These are phyloP conservation scores for Cyrtorhinus lividipennis DNA, from an alignment of 1,140 invertebrate species.

Conservation along the genomic window DNA sequence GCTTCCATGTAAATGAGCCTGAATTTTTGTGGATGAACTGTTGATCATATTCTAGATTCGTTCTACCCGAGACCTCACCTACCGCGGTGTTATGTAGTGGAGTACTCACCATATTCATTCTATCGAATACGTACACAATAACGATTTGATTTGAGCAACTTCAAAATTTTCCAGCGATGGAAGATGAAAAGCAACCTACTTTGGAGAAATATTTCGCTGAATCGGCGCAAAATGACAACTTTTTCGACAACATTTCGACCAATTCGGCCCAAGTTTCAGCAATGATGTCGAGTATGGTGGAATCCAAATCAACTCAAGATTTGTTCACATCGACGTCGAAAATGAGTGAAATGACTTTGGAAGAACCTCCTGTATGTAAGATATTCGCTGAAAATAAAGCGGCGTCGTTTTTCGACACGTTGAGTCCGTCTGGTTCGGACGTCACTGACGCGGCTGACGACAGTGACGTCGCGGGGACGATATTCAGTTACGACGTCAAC, in stretches of 20 bases:
- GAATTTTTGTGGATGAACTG: too few relatives aligned
- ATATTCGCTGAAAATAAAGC: conserved; percentile 7
- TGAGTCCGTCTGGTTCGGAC: conserved; percentile 5
- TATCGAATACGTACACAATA: too few relatives aligned
- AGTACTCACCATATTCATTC: too few relatives aligned
- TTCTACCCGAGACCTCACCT: too few relatives aligned
- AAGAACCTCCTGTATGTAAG: conserved; percentile 18
- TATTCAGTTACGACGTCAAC: neutral
- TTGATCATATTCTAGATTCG: too few relatives aligned
- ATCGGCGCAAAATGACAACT: conserved; percentile 3
- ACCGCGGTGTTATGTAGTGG: too few relatives aligned
- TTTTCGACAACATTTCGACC: conserved; percentile 17
- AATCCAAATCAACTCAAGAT: conserved; percentile 5
- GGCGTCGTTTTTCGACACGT: conserved; percentile 16
- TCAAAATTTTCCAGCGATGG: neutral
- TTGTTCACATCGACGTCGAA: neutral
- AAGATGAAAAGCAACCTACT: neutral
- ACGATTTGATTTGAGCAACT: too few relatives aligned
- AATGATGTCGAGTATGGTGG: conserved; percentile 20
- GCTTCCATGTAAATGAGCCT: too few relatives aligned
- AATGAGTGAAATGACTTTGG: neutral
- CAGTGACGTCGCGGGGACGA: neutral
- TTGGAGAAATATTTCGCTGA: conserved; percentile 4
- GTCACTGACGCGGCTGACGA: neutral
- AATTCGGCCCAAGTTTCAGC: conserved; percentile 9